Base-by-base conservation (phyloP, 2,888 invertebrate species). In the Tineola bisselliella region DNA sequence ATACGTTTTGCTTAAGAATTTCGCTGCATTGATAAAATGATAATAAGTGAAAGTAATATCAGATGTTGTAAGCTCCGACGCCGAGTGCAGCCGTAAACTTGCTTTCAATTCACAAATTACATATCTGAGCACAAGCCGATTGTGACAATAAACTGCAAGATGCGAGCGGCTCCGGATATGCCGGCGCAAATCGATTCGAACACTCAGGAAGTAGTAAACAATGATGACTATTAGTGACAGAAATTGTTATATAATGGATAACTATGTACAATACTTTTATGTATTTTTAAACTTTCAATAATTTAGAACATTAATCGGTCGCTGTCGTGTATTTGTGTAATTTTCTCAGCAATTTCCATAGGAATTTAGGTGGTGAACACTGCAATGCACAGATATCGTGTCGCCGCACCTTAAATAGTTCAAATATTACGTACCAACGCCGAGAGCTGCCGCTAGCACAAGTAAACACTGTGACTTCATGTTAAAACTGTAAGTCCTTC, bases 371-470 rank as follows among this genome's bases (percentile, higher is more conserved):
- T n/a, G 8, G 48, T 17, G 17, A 15, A 8, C 48, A 48, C 48
- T 6, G 15, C 48, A 48, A 8, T 6, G 15, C 48, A 48, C 48
- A n/a, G 10, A 48, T 12, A 43, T 48, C 25, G 12, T 19, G 61
- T 63, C 64, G 75, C 74, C 76, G 75, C 81, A 72, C 80, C 79
- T 75, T 79, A 81, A 81, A 83, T 82, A 81, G 72, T 78, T 80
- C 66, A 79, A 81, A 79, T 77, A 71, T 71, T 90, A 90, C 90
- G 87, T 90, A 90, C 90, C 90, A 88, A 90, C 89, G 89, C 90
- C 90, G 84, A 90, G 88, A 87, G 90, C 90, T 81, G 89, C 88
- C 79, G 90, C 89, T 81, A 90, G 78, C 84, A 88, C 84, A 83
- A 88, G 68, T 78, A 88, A 84, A 84, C 87, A 87, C 87, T 86